phyloP scores from a whole-genome alignment of 2,888 invertebrate species.

The Netelia virgata region DNA sequence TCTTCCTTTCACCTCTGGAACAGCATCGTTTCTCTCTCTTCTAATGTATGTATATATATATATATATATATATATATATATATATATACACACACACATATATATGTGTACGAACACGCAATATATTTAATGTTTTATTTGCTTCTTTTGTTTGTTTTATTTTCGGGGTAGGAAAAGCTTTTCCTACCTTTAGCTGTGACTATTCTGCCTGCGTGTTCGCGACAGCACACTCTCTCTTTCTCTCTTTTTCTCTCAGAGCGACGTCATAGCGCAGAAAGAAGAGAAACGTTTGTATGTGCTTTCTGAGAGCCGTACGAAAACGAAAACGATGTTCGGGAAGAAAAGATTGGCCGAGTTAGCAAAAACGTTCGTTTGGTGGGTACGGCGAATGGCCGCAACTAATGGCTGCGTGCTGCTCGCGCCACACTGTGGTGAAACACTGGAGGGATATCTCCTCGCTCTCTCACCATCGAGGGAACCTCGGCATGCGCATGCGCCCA shows the following conservation, averaged over 20 bases:
- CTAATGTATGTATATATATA: slow-evolving; percentile 36
- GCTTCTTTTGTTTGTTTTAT: slow-evolving; percentile 45
- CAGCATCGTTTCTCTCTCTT: slow-evolving; percentile 54
- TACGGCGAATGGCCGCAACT: slow-evolving; percentile 55
- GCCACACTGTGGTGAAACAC: slow-evolving; percentile 64
- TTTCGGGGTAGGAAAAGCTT: slow-evolving; percentile 75
- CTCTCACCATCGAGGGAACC: slow-evolving; percentile 20
- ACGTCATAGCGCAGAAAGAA: slow-evolving; percentile 77
- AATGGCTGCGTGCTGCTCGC: slow-evolving; percentile 59
- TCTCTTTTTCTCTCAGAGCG: slow-evolving; percentile 77
- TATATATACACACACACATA: slow-evolving; percentile 40
- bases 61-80: slow-evolving; percentile 18
- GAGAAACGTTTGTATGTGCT: slow-evolving; percentile 9
- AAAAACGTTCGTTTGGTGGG: slow-evolving; percentile 4
- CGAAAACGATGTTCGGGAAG: neutral
- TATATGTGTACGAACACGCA: slow-evolving; percentile 52
- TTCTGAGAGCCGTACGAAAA: neutral
- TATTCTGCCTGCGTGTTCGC: slow-evolving; percentile 66
- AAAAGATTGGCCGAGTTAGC: neutral
- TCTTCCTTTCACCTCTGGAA: slow-evolving; percentile 38
- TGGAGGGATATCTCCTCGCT: slow-evolving; percentile 38
- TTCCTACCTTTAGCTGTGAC: slow-evolving; percentile 76
- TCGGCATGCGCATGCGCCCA: slow-evolving; percentile 49
- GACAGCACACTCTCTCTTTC: slow-evolving; percentile 32
- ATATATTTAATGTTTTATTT: slow-evolving; percentile 47